Base-by-base conservation (phyloP, 2,888 invertebrate genomes). In the Cephonodes hylas region DNA sequence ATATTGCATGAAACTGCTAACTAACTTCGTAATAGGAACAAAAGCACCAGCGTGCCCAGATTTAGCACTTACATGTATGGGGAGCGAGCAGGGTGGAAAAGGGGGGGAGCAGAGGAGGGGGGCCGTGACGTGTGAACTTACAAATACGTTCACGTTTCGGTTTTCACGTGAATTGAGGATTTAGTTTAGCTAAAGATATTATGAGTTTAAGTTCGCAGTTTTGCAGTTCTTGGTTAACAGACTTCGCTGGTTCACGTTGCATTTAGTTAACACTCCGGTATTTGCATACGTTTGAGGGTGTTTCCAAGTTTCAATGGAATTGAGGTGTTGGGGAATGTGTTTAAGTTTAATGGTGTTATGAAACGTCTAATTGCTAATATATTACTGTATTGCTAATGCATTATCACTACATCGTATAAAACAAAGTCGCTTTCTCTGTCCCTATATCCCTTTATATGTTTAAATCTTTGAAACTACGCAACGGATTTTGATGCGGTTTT, bases 1-100 rank as follows among this genome's bases (percentile, higher is more conserved):
- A 38, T 38, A 38, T 38, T 38, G 18, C 34, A 48, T 58, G 42
- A 34, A 61, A 31, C 8, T 34, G 10, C 42, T 42, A 15, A 45
- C 66, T 67, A 65, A 67, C 64, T 71, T 63, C 20, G 61, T 62
- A 62, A 62, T 62, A 56, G 66, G 61, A 67, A 65, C 66, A 63
- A 67, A 66, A 61, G 64, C 60, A 64, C 31, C 60, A 20, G 27
- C 48, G 27, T 25, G 18, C 31, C 31, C 53, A 18, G 31, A 53
- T 53, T 53, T 42, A 25, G 58, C 38, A 60, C 60, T 27, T 44
- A 46, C 53, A 61, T 62, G 64, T 59, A n/a, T n/a, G n/a, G n/a
- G n/a, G n/a, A n/a, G 62, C 63, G 60, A 58, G 27, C 18, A 10
- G 27, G 27, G 31, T 18, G 8, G 5, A 10, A 18, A 7, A 3